Conservation (phyloP, 1,140 invertebrate genomes). For the Drosophila sp. region DNA sequence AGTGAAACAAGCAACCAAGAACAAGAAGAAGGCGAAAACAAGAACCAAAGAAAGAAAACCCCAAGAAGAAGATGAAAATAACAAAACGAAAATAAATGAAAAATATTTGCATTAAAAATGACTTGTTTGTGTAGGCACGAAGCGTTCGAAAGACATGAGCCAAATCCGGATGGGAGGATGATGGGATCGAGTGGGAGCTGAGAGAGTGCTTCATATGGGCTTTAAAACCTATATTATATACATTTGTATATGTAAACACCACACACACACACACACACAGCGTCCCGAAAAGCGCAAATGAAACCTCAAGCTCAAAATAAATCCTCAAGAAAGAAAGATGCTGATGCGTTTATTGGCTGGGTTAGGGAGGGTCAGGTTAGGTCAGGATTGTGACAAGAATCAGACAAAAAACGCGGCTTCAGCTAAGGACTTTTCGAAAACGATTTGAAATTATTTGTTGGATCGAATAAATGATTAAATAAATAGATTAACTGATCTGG, state of each 20-base stretch:
- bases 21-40: conserved; percentile 18
- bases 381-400: background rate
- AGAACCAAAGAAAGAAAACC: background rate
- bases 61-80: conserved; percentile 46
- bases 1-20: background rate
- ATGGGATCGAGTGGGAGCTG: conserved; percentile 6
- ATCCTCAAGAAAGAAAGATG: conserved; percentile 29
- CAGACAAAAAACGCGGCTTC: background rate
- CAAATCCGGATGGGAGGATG: conserved; percentile 2
- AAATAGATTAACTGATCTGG: too few relatives aligned
- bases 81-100: conserved; percentile 27
- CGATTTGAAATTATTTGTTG: too few relatives aligned
- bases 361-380: background rate
- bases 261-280: conserved; percentile 14
- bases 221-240: conserved; percentile 55
- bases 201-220: background rate
- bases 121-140: conserved; percentile 72
- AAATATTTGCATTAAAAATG: conserved; percentile 82
- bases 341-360: background rate
- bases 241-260: conserved; percentile 49
- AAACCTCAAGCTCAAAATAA: conserved; percentile 57
- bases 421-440: too few relatives aligned
- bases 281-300: conserved; percentile 13
- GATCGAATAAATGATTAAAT: too few relatives aligned
- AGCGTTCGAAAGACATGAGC: conserved; percentile 35